These are phyloP conservation scores for Apocrypta bakeri DNA, from an alignment of 1,140 invertebrate species.

Conservation along the genomic window DNA sequence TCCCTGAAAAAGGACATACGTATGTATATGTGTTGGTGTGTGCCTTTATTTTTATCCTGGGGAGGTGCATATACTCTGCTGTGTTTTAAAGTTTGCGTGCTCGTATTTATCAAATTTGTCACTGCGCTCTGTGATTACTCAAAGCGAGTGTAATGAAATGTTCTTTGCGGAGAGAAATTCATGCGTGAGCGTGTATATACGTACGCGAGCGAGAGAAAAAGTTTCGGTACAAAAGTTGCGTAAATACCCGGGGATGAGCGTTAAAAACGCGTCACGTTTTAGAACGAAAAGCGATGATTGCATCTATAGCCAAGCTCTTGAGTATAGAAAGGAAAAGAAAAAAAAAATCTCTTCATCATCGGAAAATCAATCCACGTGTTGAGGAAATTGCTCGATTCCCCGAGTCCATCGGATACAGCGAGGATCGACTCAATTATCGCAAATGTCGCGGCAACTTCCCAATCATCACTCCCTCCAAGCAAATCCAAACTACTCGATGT, in stretches of 20 bases:
- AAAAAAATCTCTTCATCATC: constrained; percentile 5
- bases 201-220: no score
- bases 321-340: no score
- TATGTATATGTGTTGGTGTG: no score
- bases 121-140: neutral
- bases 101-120: neutral
- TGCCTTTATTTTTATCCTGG: neutral
- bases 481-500: constrained; percentile 14
- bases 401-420: neutral
- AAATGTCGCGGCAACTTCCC: constrained; percentile 28
- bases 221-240: no score
- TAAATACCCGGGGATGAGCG: no score
- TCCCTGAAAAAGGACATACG: no score
- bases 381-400: constrained; percentile 44
- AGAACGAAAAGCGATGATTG: no score
- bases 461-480: constrained; percentile 23
- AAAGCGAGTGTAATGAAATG: neutral
- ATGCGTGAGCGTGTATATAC: no score
- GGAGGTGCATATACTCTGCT: no score
- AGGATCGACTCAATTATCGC: constrained; percentile 33
- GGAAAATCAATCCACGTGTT: neutral
- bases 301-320: no score
- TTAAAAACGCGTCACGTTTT: no score
- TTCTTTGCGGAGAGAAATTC: neutral
- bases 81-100: neutral